Base-by-base conservation (phyloP, 2,888 invertebrate species). In the Leucophenga maculata region DNA sequence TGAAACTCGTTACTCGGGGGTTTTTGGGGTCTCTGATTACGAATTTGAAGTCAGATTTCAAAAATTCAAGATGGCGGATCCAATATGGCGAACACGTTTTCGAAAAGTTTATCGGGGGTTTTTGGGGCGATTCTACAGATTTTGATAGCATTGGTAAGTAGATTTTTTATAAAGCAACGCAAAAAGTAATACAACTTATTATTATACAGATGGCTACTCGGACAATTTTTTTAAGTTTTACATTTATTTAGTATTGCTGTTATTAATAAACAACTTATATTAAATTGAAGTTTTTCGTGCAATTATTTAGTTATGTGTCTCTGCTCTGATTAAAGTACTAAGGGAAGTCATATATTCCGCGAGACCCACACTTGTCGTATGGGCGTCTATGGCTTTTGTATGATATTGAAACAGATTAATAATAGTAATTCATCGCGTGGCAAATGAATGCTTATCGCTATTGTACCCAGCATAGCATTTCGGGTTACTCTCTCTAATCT, bases 301-400 rank as follows among this genome's bases (percentile, higher is more conserved):
- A 77, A 72, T 65, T 44, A 1, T 26, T n/a, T n/a, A n/a, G n/a
- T n/a, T n/a, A n/a, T n/a, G n/a, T n/a, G n/a, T n/a, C n/a, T n/a
- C n/a, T 83, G 90, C 91, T 14, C 89, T 94, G 14, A 91, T 94
- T 69, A 89, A 94, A 72, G 90, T 93, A 9, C 88, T 95, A 13
- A 89, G 93, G 46, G 94, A 94, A 88, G 91, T 93, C 8, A 90
- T 94, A 75, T 92, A 92, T 82, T 91, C 92, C 13, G 91, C 74
- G 89, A 90, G 69, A 85, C 88, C 0, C 90, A 91, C 71, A 91
- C 91, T 0, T 89, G 93, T 20, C 91, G 92, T 80, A 92, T 93
- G 89, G 93, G 93, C 0, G 92, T 94, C 1, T 90, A 89, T 75
- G 94, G 94, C 0, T 94, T 93, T 82, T 89, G 94, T 68, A 91